These are phyloP conservation scores for Bungarus multicinctus DNA, from an alignment of 2,113 vertebrate species.

Conservation along the genomic window DNA sequence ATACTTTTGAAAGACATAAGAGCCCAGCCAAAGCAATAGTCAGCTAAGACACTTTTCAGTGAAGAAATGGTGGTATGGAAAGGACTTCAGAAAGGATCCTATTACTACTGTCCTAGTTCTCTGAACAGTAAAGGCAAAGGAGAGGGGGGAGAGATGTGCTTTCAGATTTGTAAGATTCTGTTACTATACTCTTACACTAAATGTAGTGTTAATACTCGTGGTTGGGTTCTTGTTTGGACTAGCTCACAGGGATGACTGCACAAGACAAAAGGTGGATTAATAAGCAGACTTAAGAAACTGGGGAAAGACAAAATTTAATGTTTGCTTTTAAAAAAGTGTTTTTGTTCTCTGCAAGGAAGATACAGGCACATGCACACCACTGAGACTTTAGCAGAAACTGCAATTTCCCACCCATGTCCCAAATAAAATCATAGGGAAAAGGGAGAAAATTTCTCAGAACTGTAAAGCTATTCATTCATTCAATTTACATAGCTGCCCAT, in stretches of 20 bases:
- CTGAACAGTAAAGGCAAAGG: background rate
- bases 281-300: background rate
- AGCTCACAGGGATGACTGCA: background rate
- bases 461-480: background rate
- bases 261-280: background rate
- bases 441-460: background rate
- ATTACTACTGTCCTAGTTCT: background rate
- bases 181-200: background rate
- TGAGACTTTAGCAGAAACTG: background rate
- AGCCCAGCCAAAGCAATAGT: background rate
- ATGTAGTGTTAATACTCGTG: background rate
- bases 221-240: background rate
- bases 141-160: background rate
- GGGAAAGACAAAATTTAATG: background rate
- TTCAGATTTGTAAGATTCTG: background rate
- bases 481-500: background rate
- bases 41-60: background rate
- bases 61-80: background rate
- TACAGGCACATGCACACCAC: background rate
- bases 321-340: background rate
- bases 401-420: background rate
- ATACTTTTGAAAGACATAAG: background rate
- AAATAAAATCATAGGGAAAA: background rate
- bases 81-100: background rate
- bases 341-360: background rate